Percentiles rank a stretch among this genome's conserved stretches.
phyloP scores from a whole-genome alignment of 1,140 invertebrate species.

The Macrobrachium nipponense region DNA sequence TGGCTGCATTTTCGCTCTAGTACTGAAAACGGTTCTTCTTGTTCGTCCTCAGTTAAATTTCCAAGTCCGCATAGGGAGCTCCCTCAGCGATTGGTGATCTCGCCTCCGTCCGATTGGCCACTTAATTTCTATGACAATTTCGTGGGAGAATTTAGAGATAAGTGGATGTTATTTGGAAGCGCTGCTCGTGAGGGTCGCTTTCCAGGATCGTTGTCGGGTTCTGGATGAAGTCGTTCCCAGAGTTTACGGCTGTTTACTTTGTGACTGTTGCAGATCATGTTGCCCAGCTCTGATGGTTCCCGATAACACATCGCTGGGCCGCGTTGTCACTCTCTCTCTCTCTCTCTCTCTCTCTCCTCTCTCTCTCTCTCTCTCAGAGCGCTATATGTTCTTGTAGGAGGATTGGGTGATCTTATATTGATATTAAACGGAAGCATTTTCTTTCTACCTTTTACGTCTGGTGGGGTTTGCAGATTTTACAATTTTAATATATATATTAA shows the following conservation, averaged over 20 bases:
- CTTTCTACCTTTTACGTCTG: no score
- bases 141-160: not conserved
- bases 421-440: no score
- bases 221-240: constrained; percentile 31
- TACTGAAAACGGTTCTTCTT: no score
- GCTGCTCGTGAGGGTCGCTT: not conserved
- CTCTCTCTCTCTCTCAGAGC: not conserved
- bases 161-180: not conserved
- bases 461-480: no score
- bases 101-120: not conserved
- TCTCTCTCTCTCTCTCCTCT: not conserved
- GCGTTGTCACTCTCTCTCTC: not conserved
- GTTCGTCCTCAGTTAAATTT: no score
- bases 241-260: constrained; percentile 30
- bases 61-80: no score
- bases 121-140: not conserved
- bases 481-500: no score
- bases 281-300: constrained; percentile 12
- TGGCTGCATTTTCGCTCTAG: no score
- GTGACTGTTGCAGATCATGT: constrained; percentile 7
- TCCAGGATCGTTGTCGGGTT: not conserved
- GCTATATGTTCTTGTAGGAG: no score
- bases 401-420: no score
- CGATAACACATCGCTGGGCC: not conserved
- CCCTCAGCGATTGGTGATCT: not conserved